phyloP scores from a whole-genome alignment of 2,113 vertebrate genomes.

The Nannospalax galili region DNA sequence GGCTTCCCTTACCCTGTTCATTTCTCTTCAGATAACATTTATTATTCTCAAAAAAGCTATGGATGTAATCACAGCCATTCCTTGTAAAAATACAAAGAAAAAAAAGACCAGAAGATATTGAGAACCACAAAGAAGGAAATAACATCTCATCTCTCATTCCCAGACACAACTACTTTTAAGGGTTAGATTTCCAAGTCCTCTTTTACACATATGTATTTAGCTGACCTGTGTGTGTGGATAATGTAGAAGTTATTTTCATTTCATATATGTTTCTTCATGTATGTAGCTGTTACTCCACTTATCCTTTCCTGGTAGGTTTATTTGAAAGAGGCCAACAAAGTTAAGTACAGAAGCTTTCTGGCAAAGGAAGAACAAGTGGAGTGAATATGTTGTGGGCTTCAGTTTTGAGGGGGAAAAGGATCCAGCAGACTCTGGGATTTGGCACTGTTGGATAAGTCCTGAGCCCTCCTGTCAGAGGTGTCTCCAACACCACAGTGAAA shows the following conservation, averaged over 20 bases:
- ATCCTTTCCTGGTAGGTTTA: background rate
- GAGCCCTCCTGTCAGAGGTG: background rate
- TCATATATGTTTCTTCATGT: background rate
- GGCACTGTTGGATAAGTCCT: background rate
- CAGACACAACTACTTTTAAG: slow-evolving; percentile 34
- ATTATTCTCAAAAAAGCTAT: background rate
- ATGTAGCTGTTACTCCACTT: background rate
- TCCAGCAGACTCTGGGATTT: background rate
- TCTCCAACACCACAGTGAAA: background rate
- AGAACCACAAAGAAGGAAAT: slow-evolving; percentile 35
- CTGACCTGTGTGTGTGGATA: background rate
- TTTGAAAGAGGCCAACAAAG: background rate
- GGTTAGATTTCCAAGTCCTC: background rate
- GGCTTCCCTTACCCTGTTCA: background rate
- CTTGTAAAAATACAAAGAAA: background rate
- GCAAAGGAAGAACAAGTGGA: background rate
- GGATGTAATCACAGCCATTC: slow-evolving; percentile 20
- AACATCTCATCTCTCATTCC: background rate
- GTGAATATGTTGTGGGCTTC: background rate
- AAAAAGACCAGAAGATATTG: slow-evolving; percentile 1
- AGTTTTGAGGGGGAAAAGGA: background rate
- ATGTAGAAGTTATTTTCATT: background rate
- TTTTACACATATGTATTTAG: background rate
- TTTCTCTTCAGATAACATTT: slow-evolving; percentile 9
- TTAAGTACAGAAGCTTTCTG: background rate